A percentile compares a stretch with the other conserved stretches of the same genome.
phyloP scores from a whole-genome alignment of 2,888 invertebrate species.

The Drosophila mercatorum region DNA sequence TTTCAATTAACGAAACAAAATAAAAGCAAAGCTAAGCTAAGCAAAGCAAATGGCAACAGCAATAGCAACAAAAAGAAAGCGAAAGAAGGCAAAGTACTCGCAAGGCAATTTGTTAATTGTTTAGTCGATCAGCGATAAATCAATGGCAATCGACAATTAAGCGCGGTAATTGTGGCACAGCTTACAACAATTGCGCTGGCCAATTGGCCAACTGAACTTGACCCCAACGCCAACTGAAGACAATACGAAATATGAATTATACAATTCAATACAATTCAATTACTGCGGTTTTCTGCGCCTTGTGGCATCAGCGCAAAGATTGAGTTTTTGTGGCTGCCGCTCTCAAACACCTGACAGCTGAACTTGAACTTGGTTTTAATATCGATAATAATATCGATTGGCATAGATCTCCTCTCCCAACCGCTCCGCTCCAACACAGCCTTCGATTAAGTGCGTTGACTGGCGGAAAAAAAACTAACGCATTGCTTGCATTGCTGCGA shows the following conservation, averaged over 20 bases:
- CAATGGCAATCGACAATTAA: slow-evolving; percentile 76
- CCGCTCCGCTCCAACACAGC: slow-evolving; percentile 3
- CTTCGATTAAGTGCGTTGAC: slow-evolving; percentile 33
- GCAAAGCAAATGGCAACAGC: slow-evolving; percentile 13
- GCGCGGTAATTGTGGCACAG: slow-evolving; percentile 59
- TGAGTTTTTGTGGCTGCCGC: slow-evolving; percentile 55
- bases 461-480: slow-evolving; percentile 51
- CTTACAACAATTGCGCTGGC: slow-evolving; percentile 67
- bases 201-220: slow-evolving; percentile 73
- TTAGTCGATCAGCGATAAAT: slow-evolving; percentile 70
- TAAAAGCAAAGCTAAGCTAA: slow-evolving; percentile 39
- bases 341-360: slow-evolving; percentile 60
- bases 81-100: slow-evolving; percentile 59
- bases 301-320: slow-evolving; percentile 52
- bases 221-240: slow-evolving; percentile 66
- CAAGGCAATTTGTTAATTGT: slow-evolving; percentile 78
- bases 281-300: slow-evolving; percentile 57
- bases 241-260: slow-evolving; percentile 55
- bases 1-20: slow-evolving; percentile 56
- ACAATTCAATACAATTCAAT: slow-evolving; percentile 45
- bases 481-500: slow-evolving; percentile 69
- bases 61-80: slow-evolving; percentile 46
- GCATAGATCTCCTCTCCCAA: background rate
- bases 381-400: slow-evolving; percentile 17
- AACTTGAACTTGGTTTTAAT: slow-evolving; percentile 75